A percentile compares a stretch with the other conserved stretches of the same genome.
phyloP scores from a whole-genome alignment of 2,113 vertebrate species.

The Trinectes maculatus region DNA sequence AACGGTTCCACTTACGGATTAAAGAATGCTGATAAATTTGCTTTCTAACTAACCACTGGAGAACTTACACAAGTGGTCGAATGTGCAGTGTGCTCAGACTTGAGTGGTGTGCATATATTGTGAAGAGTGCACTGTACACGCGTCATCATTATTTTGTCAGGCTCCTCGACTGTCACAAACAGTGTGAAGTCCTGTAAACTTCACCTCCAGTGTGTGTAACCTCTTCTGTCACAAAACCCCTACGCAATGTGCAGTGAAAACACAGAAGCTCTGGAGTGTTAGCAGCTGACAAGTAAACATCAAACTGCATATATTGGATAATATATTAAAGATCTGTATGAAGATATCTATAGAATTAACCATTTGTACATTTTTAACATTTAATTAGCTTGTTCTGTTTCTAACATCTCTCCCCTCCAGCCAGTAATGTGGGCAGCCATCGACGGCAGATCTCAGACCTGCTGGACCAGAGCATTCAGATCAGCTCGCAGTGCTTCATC shows the following conservation, averaged over 20 bases:
- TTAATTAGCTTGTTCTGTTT: background rate
- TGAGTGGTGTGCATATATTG: slow-evolving; percentile 45
- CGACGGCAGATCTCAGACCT: slow-evolving; percentile 96
- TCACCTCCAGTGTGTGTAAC: slow-evolving; percentile 64
- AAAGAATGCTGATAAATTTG: slow-evolving; percentile 47
- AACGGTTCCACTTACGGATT: slow-evolving; percentile 28
- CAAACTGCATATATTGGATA: background rate
- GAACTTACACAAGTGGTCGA: slow-evolving; percentile 34
- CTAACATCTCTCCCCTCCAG: slow-evolving; percentile 70
- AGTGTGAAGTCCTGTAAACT: slow-evolving; percentile 61
- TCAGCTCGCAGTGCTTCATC: slow-evolving; percentile 94
- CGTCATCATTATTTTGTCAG: slow-evolving; percentile 50
- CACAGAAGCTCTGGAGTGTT: slow-evolving; percentile 23
- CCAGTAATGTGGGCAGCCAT: slow-evolving; percentile 89
- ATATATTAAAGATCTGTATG: background rate
- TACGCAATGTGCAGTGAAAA: slow-evolving; percentile 24
- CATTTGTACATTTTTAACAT: slow-evolving; percentile 18
- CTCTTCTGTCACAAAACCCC: slow-evolving; percentile 59
- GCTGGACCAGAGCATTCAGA: slow-evolving; percentile 96
- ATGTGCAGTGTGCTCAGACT: slow-evolving; percentile 19
- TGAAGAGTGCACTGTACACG: slow-evolving; percentile 7
- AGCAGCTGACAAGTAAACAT: slow-evolving; percentile 17
- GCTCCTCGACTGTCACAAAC: slow-evolving; percentile 51
- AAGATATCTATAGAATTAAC: too few relatives aligned
- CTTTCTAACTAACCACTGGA: slow-evolving; percentile 5